Evolutionary conservation across 2,888 invertebrate species (phyloP).

Genomic region (Axea sp.): DNA sequence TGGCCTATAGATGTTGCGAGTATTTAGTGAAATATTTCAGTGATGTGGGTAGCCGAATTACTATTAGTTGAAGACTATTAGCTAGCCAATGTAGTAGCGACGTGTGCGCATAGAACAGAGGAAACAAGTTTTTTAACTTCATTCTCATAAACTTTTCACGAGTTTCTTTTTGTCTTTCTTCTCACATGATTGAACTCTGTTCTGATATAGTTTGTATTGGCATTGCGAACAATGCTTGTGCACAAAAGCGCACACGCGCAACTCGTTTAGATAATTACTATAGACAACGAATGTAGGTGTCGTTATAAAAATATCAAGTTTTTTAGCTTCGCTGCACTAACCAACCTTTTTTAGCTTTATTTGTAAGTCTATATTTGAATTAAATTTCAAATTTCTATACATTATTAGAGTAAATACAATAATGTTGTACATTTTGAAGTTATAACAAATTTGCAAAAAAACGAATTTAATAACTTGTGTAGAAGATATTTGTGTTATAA

Average conservation of each 20-base stretch:
- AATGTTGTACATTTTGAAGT: too few species aligned
- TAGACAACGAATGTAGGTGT: constrained; percentile 33
- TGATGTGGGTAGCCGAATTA: constrained; percentile 50
- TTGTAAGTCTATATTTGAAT: too few species aligned
- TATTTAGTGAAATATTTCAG: constrained; percentile 59
- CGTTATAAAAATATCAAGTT: too few species aligned
- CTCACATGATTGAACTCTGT: too few species aligned
- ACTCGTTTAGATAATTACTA: constrained; percentile 29
- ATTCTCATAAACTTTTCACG: too few species aligned
- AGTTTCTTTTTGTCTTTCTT: too few species aligned
- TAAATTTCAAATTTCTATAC: too few species aligned
- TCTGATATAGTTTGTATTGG: constrained; percentile 19
- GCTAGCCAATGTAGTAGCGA: constrained; percentile 46
- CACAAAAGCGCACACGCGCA: constrained; percentile 36
- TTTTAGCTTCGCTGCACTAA: neutral
- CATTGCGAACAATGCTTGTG: constrained; percentile 21
- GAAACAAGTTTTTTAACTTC: neutral
- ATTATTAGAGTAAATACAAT: too few species aligned
- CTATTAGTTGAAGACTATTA: constrained; percentile 42
- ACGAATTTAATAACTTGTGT: too few species aligned
- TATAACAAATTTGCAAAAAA: too few species aligned
- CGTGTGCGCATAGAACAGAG: constrained; percentile 20
- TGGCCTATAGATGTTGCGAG: constrained; percentile 53
- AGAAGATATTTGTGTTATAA: too few species aligned
- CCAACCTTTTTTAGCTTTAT: too few species aligned